Evolutionary conservation across 30 jellyfish, hydroid and myxozoan species (phyloP).

Genomic region (Turritopsis rubra): DNA sequence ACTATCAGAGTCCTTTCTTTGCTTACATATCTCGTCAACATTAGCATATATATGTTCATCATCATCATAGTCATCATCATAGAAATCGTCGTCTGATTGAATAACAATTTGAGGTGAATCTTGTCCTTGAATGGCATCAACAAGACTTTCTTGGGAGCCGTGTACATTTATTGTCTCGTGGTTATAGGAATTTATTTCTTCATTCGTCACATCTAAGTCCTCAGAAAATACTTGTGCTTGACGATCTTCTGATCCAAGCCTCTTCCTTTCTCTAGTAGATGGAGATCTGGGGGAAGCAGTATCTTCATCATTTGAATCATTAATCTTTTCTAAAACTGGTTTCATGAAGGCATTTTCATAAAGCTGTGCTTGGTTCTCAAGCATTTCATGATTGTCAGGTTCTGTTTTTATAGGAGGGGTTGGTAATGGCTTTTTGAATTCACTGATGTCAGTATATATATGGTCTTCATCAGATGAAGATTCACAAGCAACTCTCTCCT

Average conservation of each 20-base stretch:
- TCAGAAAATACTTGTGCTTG: conserved; percentile 57
- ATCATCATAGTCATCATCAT: conserved; percentile 44
- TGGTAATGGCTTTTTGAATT: background rate
- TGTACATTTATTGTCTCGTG: conserved; percentile 22
- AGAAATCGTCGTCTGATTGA: conserved; percentile 27
- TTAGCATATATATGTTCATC: conserved; percentile 61
- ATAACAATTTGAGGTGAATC: conserved; percentile 4
- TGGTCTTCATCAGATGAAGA: conserved; percentile 15
- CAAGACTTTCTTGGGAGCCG: conserved; percentile 20
- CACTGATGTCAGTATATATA: conserved; percentile 22
- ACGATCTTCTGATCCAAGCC: conserved; percentile 48
- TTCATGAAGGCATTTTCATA: conserved; percentile 6
- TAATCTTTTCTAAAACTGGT: background rate
- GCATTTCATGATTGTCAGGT: conserved; percentile 45
- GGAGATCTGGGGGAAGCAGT: background rate
- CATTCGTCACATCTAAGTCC: conserved; percentile 22
- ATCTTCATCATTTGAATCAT: background rate
- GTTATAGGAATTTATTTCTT: conserved; percentile 31
- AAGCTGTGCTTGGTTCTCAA: conserved; percentile 33
- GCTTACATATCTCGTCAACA: conserved; percentile 31
- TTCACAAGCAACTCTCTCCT: conserved; percentile 13
- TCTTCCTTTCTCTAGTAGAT: conserved; percentile 4
- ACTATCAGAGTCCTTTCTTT: conserved; percentile 20
- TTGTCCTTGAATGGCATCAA: conserved; percentile 3
- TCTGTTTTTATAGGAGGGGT: conserved; percentile 16